phyloP scores from a whole-genome alignment of 2,113 vertebrate genomes.

The Aphelocoma coerulescens region DNA sequence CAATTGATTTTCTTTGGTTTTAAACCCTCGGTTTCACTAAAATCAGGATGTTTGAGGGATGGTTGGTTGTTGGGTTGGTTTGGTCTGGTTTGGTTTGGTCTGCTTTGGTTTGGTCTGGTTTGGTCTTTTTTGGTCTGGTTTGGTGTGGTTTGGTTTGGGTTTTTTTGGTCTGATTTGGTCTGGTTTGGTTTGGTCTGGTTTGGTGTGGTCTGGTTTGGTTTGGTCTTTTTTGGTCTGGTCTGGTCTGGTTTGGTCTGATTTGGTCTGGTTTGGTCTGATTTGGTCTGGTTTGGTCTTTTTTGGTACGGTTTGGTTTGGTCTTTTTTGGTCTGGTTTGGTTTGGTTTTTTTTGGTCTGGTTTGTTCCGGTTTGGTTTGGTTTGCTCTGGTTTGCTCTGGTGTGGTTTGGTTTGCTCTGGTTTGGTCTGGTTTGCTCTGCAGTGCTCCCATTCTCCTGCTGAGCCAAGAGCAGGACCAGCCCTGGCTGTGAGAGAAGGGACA shows the following conservation, averaged over 20 bases:
- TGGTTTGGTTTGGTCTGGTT: no score
- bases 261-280: fast-evolving
- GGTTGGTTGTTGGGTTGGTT: fast-evolving
- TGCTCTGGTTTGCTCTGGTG: neutral
- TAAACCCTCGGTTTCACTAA: neutral
- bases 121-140: no score
- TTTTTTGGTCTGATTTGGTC: no score
- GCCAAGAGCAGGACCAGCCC: neutral
- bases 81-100: no score
- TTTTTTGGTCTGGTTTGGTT: no score
- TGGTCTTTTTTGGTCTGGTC: no score
- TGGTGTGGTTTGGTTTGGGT: fast-evolving
- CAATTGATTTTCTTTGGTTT: neutral
- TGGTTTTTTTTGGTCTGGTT: fast-evolving
- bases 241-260: no score
- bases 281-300: no score
- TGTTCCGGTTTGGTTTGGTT: neutral
- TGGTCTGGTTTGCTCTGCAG: neutral
- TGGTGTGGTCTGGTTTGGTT: fast-evolving
- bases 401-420: neutral
- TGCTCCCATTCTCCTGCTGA: neutral
- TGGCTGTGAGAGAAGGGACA: neutral
- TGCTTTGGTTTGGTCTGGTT: fast-evolving
- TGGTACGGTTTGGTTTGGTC: neutral
- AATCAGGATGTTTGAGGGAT: neutral